Evolutionary conservation across 1,140 invertebrate species (phyloP).

Genomic region (Drosophila varians): DNA sequence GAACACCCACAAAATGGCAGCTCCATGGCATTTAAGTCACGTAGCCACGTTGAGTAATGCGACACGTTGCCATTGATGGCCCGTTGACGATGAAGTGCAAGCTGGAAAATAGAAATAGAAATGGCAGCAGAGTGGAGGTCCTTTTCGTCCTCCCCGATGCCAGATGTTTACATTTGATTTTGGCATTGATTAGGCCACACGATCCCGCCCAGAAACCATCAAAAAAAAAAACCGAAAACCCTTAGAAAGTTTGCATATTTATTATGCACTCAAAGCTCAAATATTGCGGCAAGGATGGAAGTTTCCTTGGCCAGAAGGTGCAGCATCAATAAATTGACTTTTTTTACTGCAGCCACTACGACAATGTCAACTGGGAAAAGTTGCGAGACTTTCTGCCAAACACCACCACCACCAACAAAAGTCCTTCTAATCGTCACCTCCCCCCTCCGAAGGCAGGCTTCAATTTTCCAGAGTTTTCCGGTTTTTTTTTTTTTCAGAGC

Average conservation of each 20-base stretch:
- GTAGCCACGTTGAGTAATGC: constrained; percentile 76
- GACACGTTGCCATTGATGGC: constrained; percentile 79
- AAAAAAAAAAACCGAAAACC: constrained; percentile 2
- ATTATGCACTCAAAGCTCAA: constrained; percentile 69
- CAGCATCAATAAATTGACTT: constrained; percentile 60
- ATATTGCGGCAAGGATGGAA: constrained; percentile 48
- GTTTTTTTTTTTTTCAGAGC: too few species aligned
- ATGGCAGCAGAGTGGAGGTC: constrained; percentile 16
- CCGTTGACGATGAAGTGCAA: constrained; percentile 79
- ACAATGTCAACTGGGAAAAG: constrained; percentile 7
- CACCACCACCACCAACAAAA: too few species aligned
- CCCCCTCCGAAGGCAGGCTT: not conserved
- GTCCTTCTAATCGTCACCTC: constrained; percentile 5
- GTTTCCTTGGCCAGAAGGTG: constrained; percentile 7
- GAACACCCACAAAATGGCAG: constrained; percentile 62
- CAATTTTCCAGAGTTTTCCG: too few species aligned
- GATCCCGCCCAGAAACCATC: not conserved
- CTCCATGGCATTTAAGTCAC: constrained; percentile 75
- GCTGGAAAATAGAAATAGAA: constrained; percentile 74
- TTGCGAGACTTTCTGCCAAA: too few species aligned
- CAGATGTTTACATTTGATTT: constrained; percentile 72
- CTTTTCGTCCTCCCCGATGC: too few species aligned
- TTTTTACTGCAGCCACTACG: constrained; percentile 41
- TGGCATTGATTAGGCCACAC: constrained; percentile 62
- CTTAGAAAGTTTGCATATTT: constrained; percentile 76